Percentiles rank a stretch among this genome's conserved stretches.
phyloP scores from a whole-genome alignment of 2,888 invertebrate genomes.

The Parnassius smintheus region DNA sequence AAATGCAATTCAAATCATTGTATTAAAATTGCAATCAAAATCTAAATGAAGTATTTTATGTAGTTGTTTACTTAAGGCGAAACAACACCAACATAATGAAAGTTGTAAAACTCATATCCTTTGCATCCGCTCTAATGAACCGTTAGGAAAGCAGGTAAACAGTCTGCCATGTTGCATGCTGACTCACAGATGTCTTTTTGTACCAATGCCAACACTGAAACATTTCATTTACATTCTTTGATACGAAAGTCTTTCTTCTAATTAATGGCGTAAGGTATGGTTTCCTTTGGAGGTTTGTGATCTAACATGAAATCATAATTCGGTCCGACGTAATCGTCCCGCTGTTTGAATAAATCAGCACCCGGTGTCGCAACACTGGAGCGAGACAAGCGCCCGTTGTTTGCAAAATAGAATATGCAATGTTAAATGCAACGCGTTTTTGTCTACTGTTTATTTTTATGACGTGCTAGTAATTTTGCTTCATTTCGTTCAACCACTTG shows the following conservation, averaged over 20 bases:
- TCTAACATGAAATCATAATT: conserved; percentile 39
- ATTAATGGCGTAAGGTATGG: conserved; percentile 38
- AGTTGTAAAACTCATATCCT: neutral
- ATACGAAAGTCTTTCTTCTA: conserved; percentile 32
- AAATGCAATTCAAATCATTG: too few species aligned
- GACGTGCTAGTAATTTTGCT: conserved; percentile 20
- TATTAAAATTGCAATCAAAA: too few species aligned
- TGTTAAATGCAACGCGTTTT: conserved; percentile 36
- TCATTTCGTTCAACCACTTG: conserved; percentile 20
- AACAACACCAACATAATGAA: neutral
- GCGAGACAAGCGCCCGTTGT: conserved; percentile 41
- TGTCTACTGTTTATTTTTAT: conserved; percentile 37
- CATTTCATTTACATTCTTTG: conserved; percentile 26
- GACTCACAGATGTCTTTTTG: conserved; percentile 62
- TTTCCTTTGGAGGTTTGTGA: conserved; percentile 34
- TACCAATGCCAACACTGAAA: conserved; percentile 49
- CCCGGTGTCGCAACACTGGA: conserved; percentile 54
- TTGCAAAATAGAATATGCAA: conserved; percentile 58
- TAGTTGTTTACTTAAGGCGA: too few species aligned
- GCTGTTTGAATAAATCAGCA: conserved; percentile 64
- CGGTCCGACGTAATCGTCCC: conserved; percentile 56
- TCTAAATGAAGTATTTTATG: too few species aligned
- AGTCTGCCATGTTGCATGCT: conserved; percentile 37
- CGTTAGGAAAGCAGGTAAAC: conserved; percentile 38
- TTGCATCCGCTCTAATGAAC: conserved; percentile 19